phyloP scores from a whole-genome alignment of 1,140 invertebrate species.

The Drosophila lowei region DNA sequence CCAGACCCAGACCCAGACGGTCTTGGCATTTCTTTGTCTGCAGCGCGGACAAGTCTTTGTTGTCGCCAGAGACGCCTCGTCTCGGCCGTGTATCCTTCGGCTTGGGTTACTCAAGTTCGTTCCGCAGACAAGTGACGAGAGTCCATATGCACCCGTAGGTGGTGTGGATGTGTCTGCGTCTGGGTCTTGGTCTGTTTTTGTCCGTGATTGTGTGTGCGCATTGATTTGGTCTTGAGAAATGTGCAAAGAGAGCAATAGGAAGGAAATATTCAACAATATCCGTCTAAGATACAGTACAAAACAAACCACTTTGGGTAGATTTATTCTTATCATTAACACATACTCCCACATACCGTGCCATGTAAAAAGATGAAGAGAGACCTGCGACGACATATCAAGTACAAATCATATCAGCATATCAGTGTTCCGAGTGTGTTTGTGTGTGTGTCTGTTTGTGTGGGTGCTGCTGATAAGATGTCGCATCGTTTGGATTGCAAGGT shows the following conservation, averaged over 20 bases:
- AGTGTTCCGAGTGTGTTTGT: slow-evolving; percentile 4
- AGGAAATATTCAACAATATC: no score
- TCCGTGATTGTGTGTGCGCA: slow-evolving; percentile 18
- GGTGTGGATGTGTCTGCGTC: slow-evolving; percentile 18
- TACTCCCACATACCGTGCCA: neutral
- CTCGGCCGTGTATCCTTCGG: slow-evolving; percentile 35
- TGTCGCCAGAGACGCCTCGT: slow-evolving; percentile 34
- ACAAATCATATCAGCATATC: slow-evolving; percentile 47
- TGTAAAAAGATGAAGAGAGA: neutral
- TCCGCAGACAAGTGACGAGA: slow-evolving; percentile 20
- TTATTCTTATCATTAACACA: no score
- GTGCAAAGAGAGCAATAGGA: slow-evolving; percentile 2
- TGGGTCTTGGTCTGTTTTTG: neutral
- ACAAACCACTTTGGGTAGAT: no score
- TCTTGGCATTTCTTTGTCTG: slow-evolving; percentile 49
- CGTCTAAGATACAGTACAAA: no score
- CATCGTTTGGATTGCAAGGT: slow-evolving; percentile 14
- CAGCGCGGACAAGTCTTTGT: slow-evolving; percentile 30
- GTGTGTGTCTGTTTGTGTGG: slow-evolving; percentile 12
- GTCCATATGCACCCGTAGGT: neutral
- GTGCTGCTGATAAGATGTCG: slow-evolving; percentile 47
- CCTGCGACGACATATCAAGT: slow-evolving; percentile 19
- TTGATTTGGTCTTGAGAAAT: no score
- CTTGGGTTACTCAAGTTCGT: slow-evolving; percentile 56
- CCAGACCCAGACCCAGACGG: slow-evolving; percentile 23